Conservation (phyloP, 2,797 vertebrate genomes). For the Sebastes variabilis region DNA sequence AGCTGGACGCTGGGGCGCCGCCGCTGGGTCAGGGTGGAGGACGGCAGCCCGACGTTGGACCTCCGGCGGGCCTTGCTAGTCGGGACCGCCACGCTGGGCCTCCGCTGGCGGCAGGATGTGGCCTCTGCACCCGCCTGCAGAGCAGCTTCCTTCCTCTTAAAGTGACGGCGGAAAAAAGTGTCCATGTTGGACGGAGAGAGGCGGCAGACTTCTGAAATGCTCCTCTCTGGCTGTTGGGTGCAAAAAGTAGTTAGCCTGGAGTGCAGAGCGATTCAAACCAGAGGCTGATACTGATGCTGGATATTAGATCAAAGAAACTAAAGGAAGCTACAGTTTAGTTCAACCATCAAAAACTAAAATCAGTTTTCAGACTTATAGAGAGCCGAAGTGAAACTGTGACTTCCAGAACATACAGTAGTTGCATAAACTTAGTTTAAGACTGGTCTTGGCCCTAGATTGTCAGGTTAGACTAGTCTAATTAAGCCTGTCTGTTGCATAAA, state of each 20-base stretch:
- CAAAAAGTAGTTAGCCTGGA: constrained; percentile 45
- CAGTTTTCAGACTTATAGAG: background rate
- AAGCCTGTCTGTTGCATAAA: no score
- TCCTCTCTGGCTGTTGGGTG: constrained; percentile 44
- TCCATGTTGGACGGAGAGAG: constrained; percentile 81
- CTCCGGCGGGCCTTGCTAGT: constrained; percentile 88
- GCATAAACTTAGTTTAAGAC: no score
- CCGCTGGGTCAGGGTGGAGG: constrained; percentile 76
- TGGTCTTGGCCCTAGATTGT: no score
- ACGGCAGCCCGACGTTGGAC: constrained; percentile 87
- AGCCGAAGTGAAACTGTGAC: background rate
- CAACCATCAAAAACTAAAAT: background rate
- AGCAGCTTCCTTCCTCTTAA: constrained; percentile 81
- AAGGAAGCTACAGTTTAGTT: background rate
- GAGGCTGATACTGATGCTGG: background rate
- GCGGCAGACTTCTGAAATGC: background rate
- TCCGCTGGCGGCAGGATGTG: constrained; percentile 49
- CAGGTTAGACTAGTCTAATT: no score
- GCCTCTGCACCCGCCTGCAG: background rate
- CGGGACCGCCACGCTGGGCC: constrained; percentile 81
- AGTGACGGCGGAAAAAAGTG: constrained; percentile 92
- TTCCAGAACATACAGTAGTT: background rate
- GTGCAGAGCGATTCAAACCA: background rate
- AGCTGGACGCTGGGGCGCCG: constrained; percentile 81
- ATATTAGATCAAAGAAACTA: background rate